A percentile compares a stretch with the other conserved stretches of the same genome.
phyloP scores from a whole-genome alignment of 2,888 invertebrate species.

The Gisinianus flammeolus region DNA sequence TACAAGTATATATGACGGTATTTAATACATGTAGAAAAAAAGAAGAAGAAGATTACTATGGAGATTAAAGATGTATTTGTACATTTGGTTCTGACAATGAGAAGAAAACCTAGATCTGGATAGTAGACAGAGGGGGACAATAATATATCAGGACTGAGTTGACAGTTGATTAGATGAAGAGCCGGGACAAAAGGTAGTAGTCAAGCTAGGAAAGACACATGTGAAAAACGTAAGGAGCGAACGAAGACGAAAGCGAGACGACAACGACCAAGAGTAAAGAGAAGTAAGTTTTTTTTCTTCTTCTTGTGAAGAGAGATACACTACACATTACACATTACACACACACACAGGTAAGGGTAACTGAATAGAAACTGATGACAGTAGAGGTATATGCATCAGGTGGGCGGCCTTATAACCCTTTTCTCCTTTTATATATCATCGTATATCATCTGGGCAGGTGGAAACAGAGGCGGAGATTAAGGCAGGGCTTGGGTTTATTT shows the following conservation, averaged over 20 bases:
- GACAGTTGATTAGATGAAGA: slow-evolving; percentile 31
- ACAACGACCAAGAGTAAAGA: slow-evolving; percentile 21
- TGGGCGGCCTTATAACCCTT: slow-evolving; percentile 33
- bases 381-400: slow-evolving; percentile 40
- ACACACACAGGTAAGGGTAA: slow-evolving; percentile 38
- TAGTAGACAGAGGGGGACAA: slow-evolving; percentile 29
- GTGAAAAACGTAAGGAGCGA: slow-evolving; percentile 7
- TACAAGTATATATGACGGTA: not conserved
- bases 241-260: slow-evolving; percentile 10
- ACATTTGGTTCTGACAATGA: not conserved
- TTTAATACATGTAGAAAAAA: not conserved
- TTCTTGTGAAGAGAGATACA: too few species aligned
- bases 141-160: slow-evolving; percentile 29
- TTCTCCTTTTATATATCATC: slow-evolving; percentile 47
- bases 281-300: slow-evolving; percentile 11
- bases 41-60: not conserved
- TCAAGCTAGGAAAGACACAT: not conserved
- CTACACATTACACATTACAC: too few species aligned
- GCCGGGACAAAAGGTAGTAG: slow-evolving; percentile 14
- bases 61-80: not conserved
- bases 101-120: slow-evolving; percentile 2
- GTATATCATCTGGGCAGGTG: slow-evolving; percentile 47
- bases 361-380: slow-evolving; percentile 40
- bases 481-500: slow-evolving; percentile 45
- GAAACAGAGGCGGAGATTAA: slow-evolving; percentile 45